These are phyloP conservation scores for Iphiclides podalirius DNA, from an alignment of 2,888 invertebrate genomes.

Conservation along the genomic window DNA sequence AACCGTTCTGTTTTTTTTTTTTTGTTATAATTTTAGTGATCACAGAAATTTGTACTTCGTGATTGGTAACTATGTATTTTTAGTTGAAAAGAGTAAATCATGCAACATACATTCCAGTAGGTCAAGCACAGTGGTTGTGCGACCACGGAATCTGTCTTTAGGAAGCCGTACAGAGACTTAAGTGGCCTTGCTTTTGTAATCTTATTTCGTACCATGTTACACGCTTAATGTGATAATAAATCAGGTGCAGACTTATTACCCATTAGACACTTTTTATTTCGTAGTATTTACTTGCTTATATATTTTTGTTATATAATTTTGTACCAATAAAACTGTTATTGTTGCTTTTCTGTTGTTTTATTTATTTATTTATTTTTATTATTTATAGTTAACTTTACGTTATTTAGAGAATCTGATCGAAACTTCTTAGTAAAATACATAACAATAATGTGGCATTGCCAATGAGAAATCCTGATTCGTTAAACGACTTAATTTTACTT, in stretches of 20 bases:
- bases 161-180: constrained; percentile 52
- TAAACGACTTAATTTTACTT: too few species aligned
- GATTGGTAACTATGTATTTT: too few species aligned
- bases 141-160: constrained; percentile 27
- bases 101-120: constrained; percentile 40
- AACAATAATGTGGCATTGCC: too few species aligned
- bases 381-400: neutral
- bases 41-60: too few species aligned
- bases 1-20: too few species aligned
- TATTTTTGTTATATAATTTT: neutral
- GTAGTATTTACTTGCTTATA: neutral
- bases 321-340: constrained; percentile 11
- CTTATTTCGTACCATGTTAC: constrained; percentile 42
- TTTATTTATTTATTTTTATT: neutral
- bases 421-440: too few species aligned
- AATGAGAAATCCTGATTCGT: too few species aligned
- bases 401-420: too few species aligned
- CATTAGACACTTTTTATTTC: constrained; percentile 1
- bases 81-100: constrained; percentile 1
- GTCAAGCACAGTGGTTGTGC: constrained; percentile 49
- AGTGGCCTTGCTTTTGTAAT: constrained; percentile 60
- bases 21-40: too few species aligned
- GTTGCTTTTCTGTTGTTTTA: constrained; percentile 19
- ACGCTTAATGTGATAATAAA: constrained; percentile 7
- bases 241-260: constrained; percentile 3